These are phyloP conservation scores for Epinephelus lanceolatus DNA, from an alignment of 2,113 vertebrate species.

Conservation along the genomic window DNA sequence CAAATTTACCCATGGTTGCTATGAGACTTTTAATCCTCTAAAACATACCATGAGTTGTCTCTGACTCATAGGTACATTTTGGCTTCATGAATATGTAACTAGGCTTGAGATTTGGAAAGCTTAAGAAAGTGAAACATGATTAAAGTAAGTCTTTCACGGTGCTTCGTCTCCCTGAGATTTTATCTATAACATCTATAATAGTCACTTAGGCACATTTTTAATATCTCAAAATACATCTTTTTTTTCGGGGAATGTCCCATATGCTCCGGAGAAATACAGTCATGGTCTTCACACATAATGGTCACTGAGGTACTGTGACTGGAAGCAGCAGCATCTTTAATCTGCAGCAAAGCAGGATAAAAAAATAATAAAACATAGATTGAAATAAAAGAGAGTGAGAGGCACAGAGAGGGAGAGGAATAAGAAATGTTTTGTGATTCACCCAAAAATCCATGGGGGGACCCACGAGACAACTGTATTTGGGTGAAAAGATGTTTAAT, in stretches of 20 bases:
- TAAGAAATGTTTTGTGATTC: slow-evolving; percentile 30
- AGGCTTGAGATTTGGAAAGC: slow-evolving; percentile 55
- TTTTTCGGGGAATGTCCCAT: slow-evolving; percentile 3
- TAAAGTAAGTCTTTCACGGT: slow-evolving; percentile 57
- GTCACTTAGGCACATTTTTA: slow-evolving; percentile 34
- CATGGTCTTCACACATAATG: slow-evolving; percentile 36
- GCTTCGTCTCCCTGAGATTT: slow-evolving; percentile 44
- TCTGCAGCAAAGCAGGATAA: slow-evolving; percentile 20
- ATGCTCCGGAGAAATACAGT: slow-evolving; percentile 28
- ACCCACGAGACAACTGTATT: slow-evolving; percentile 4
- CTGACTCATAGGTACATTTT: slow-evolving; percentile 57
- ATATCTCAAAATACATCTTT: slow-evolving; percentile 42
- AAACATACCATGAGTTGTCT: slow-evolving; percentile 37
- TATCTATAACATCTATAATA: slow-evolving; percentile 53
- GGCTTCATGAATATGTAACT: slow-evolving; percentile 67
- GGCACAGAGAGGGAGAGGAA: neutral
- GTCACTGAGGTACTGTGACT: slow-evolving; percentile 38
- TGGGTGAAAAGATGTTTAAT: slow-evolving; percentile 43
- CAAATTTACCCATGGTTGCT: slow-evolving; percentile 50
- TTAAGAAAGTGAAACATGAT: slow-evolving; percentile 66
- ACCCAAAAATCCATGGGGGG: slow-evolving; percentile 10
- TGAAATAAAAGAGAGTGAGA: slow-evolving; percentile 17
- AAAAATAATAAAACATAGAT: neutral
- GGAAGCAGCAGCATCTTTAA: slow-evolving; percentile 31
- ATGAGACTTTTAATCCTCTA: slow-evolving; percentile 55